A percentile compares a stretch with the other conserved stretches of the same genome.
Evolutionary conservation across 1,140 invertebrate species (phyloP).

Genomic region (Trachelipus rathkii): DNA sequence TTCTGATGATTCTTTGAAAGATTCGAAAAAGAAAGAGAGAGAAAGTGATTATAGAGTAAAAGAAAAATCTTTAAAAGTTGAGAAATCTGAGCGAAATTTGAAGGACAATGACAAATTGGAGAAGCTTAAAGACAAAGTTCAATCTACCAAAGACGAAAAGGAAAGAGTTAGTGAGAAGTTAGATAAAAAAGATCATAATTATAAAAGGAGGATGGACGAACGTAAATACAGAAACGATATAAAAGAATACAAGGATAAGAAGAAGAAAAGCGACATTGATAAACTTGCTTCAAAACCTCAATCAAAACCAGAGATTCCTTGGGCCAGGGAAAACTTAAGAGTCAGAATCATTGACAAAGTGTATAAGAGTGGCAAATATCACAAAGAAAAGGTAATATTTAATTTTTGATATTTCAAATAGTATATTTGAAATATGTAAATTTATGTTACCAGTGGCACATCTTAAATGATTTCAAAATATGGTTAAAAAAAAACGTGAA

Average conservation of each 20-base stretch:
- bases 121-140: not conserved
- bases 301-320: constrained; percentile 36
- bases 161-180: not conserved
- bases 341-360: constrained; percentile 51
- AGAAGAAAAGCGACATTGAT: not conserved
- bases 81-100: not conserved
- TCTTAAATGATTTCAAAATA: too few relatives aligned
- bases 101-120: not conserved
- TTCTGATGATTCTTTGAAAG: not conserved
- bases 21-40: constrained; percentile 7
- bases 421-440: not conserved
- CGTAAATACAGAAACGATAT: constrained; percentile 4
- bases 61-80: not conserved
- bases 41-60: not conserved
- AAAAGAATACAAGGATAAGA: constrained; percentile 24
- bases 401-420: not conserved
- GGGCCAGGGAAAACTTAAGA: constrained; percentile 50
- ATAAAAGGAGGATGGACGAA: not conserved
- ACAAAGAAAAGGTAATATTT: constrained; percentile 50
- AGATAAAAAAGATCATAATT: not conserved
- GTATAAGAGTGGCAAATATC: constrained; percentile 52
- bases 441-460: not conserved
- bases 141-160: not conserved
- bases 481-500: too few relatives aligned
- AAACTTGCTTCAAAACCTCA: not conserved